phyloP scores from a whole-genome alignment of 2,113 vertebrate genomes.

The Dolichotis patagonum region DNA sequence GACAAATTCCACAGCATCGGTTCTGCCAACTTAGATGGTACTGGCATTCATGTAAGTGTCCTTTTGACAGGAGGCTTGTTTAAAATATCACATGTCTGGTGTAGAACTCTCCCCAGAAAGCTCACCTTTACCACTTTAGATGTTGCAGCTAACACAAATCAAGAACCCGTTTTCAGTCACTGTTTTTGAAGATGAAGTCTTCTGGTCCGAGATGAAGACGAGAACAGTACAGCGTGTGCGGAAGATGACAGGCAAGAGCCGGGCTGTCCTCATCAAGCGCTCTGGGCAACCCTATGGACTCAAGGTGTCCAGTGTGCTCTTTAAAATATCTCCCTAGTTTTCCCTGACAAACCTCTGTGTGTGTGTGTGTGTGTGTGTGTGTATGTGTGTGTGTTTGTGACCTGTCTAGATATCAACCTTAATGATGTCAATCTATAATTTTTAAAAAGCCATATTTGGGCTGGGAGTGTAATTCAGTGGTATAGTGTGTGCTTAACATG shows the following conservation, averaged over 20 bases:
- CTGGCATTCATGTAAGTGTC: constrained; percentile 86
- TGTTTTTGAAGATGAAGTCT: constrained; percentile 92
- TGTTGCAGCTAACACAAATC: constrained; percentile 90
- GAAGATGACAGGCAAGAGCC: constrained; percentile 92
- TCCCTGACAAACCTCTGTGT: neutral
- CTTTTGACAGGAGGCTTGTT: neutral
- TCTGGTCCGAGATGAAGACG: constrained; percentile 93
- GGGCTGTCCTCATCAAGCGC: constrained; percentile 90
- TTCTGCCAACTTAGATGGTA: constrained; percentile 90
- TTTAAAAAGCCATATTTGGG: neutral
- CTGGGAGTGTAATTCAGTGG: neutral
- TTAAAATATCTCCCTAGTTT: neutral
- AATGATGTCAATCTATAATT: neutral
- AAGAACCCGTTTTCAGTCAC: constrained; percentile 90
- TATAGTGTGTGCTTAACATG: neutral
- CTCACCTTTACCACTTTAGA: constrained; percentile 81
- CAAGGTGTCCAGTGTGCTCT: constrained; percentile 85
- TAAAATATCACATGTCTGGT: neutral
- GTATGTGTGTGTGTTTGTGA: neutral
- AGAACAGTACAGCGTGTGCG: constrained; percentile 90
- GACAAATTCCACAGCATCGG: constrained; percentile 92
- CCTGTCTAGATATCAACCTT: neutral
- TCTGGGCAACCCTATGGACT: constrained; percentile 91
- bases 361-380: neutral
- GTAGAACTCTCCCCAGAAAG: neutral